phyloP scores from a whole-genome alignment of 2,797 vertebrate genomes.

The Urophycis tenuis region DNA sequence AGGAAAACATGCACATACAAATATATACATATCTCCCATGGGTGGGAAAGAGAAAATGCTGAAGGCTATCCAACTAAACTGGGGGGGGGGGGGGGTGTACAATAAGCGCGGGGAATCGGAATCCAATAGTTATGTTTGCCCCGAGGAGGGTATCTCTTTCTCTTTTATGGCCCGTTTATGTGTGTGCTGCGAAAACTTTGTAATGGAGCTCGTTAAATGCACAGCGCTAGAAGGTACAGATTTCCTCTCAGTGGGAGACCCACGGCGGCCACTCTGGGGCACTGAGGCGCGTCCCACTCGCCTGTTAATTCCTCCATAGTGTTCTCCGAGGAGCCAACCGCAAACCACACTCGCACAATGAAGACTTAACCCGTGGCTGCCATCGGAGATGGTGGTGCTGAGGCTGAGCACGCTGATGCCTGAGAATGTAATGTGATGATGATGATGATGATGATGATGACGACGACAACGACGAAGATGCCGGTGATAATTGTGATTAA shows the following conservation, averaged over 20 bases:
- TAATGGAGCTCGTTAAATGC: slow-evolving; percentile 70
- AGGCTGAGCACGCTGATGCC: no score
- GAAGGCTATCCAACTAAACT: slow-evolving; percentile 33
- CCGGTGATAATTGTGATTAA: neutral
- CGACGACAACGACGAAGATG: neutral
- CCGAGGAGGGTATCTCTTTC: slow-evolving; percentile 54
- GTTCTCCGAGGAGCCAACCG: neutral
- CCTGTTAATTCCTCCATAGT: neutral
- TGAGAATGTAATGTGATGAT: no score
- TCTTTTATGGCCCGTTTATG: slow-evolving; percentile 61
- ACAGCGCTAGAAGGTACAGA: slow-evolving; percentile 50
- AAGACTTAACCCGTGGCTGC: neutral
- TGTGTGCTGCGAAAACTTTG: slow-evolving; percentile 65
- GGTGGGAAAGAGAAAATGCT: slow-evolving; percentile 24
- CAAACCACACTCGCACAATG: neutral
- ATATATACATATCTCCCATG: slow-evolving; percentile 21
- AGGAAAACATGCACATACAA: neutral
- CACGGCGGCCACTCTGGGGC: slow-evolving; percentile 28
- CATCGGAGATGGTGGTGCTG: neutral
- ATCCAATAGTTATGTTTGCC: slow-evolving; percentile 56
- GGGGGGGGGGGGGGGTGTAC: slow-evolving; percentile 33
- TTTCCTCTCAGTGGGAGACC: slow-evolving; percentile 50
- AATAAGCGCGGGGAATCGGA: slow-evolving; percentile 53
- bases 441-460: no score
- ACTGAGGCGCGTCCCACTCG: slow-evolving; percentile 25